Evolutionary conservation across 2,797 vertebrate genomes (phyloP).

Genomic region (Neosilurus mollespiculum): DNA sequence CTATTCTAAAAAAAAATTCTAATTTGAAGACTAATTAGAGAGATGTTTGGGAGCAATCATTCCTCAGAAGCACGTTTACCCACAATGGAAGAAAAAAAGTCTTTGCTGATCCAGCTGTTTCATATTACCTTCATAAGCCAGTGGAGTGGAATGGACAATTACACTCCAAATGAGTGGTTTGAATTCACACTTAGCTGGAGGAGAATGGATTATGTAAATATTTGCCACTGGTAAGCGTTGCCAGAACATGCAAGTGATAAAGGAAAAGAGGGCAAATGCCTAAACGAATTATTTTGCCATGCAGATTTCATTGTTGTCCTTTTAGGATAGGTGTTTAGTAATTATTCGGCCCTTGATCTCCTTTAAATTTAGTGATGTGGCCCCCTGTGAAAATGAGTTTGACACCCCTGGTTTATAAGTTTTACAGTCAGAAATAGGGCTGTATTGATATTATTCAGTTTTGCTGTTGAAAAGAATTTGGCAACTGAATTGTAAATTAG

Average conservation of each 20-base stretch:
- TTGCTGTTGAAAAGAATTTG: background rate
- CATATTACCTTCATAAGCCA: constrained; percentile 22
- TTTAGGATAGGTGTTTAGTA: too few species aligned
- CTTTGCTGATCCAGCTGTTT: constrained; percentile 35
- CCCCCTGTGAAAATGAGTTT: too few species aligned
- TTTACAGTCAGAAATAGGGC: background rate
- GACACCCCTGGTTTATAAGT: too few species aligned
- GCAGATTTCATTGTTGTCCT: too few species aligned
- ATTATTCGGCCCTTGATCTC: too few species aligned
- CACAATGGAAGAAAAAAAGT: constrained; percentile 28
- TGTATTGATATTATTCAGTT: background rate
- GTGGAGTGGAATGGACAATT: constrained; percentile 3
- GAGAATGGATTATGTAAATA: background rate
- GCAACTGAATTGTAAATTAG: background rate
- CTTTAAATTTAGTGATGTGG: too few species aligned
- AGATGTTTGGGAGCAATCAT: constrained; percentile 30
- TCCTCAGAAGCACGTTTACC: constrained; percentile 28
- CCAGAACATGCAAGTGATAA: too few species aligned
- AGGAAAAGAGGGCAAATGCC: too few species aligned
- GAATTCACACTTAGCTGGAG: background rate
- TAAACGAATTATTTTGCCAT: too few species aligned
- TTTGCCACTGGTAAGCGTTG: background rate
- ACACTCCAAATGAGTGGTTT: background rate
- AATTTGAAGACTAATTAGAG: background rate
- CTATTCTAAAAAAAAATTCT: constrained; percentile 5